Evolutionary conservation across 2,113 vertebrate species (phyloP).

Genomic region (Taurulus bubalis): DNA sequence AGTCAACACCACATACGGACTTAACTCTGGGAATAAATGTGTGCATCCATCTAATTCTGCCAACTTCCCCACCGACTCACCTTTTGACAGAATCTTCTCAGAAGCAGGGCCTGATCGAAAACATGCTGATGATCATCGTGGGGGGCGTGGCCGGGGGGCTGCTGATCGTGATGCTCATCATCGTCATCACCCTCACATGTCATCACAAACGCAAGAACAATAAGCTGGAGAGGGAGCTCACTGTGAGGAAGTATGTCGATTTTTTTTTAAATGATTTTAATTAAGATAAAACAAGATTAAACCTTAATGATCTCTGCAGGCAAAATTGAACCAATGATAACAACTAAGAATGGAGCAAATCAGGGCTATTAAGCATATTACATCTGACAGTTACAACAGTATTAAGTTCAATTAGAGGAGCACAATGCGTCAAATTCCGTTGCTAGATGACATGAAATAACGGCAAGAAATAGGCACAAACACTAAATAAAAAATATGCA

Average conservation of each 20-base stretch:
- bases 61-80: background rate
- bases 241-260: constrained; percentile 85
- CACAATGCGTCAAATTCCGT: background rate
- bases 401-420: constrained; percentile 9
- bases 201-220: constrained; percentile 90
- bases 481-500: background rate
- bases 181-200: constrained; percentile 87
- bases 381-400: background rate
- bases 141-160: constrained; percentile 81
- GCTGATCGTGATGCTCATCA: constrained; percentile 86
- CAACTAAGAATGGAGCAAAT: constrained; percentile 9
- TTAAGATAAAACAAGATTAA: constrained; percentile 33
- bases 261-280: background rate
- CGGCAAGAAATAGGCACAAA: no score
- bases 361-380: background rate
- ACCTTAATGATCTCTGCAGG: constrained; percentile 10
- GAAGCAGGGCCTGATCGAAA: constrained; percentile 63
- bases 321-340: background rate
- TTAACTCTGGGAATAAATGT: background rate
- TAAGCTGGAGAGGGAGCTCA: constrained; percentile 88
- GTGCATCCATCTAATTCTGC: background rate
- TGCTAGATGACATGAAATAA: constrained; percentile 4
- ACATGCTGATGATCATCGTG: constrained; percentile 84
- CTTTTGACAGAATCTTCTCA: constrained; percentile 15
- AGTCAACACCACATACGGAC: background rate